phyloP scores from a whole-genome alignment of 2,888 invertebrate genomes.

The Lithophane socia region DNA sequence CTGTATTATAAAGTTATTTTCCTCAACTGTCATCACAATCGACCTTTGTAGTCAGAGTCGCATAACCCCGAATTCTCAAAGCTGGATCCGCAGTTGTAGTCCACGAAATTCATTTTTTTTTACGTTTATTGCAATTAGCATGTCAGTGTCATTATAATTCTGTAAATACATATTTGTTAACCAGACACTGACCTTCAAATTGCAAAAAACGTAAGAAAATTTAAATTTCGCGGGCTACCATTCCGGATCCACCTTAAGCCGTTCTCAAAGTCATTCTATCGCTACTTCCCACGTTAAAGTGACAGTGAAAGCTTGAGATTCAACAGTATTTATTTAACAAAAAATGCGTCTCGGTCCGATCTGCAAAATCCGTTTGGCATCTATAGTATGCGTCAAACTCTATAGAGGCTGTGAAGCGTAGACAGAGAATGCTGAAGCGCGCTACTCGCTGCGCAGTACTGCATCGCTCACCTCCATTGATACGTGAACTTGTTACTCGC shows the following conservation, averaged over 20 bases:
- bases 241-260: neutral
- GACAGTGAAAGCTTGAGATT: neutral
- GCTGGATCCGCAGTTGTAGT: too few species aligned
- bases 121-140: too few species aligned
- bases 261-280: neutral
- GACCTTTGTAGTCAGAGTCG: neutral
- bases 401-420: neutral
- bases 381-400: neutral
- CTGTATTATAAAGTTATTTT: neutral
- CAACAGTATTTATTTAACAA: neutral
- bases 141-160: too few species aligned
- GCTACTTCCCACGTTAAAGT: neutral
- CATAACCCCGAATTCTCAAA: neutral
- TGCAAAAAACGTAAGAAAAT: too few species aligned
- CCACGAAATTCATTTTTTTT: too few species aligned
- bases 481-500: neutral
- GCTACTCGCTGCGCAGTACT: neutral
- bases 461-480: neutral
- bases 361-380: neutral
- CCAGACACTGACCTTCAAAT: too few species aligned
- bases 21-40: neutral
- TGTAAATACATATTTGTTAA: too few species aligned
- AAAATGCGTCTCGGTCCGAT: neutral
- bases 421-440: neutral
- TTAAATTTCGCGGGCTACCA: too few species aligned